These are phyloP conservation scores for Halocaridina rubra DNA, from an alignment of 2,888 invertebrate species.

Conservation along the genomic window DNA sequence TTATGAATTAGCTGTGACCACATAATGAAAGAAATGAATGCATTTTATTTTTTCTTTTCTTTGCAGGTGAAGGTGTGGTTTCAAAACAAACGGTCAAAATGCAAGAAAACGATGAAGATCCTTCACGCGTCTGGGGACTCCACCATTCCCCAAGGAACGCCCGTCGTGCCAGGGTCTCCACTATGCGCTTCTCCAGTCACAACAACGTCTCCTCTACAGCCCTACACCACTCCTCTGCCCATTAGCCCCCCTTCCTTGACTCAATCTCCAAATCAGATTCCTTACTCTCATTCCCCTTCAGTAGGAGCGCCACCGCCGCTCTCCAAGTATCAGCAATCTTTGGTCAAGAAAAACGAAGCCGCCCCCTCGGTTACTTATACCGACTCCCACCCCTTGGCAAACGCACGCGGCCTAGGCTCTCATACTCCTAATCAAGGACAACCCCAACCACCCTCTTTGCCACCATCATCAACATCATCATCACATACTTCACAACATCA, in stretches of 20 bases:
- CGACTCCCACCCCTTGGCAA: not conserved
- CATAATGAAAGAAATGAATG: no score
- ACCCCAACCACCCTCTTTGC: not conserved
- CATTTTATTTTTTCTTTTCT: no score
- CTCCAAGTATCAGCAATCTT: not conserved
- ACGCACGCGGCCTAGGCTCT: not conserved
- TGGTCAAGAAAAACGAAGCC: not conserved
- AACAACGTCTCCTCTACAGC: slow-evolving; percentile 41
- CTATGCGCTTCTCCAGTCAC: slow-evolving; percentile 42
- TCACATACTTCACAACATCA: not conserved
- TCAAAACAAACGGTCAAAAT: slow-evolving; percentile 84
- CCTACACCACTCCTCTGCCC: slow-evolving; percentile 29
- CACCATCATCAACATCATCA: not conserved
- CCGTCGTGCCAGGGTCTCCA: slow-evolving; percentile 43
- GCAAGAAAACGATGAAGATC: slow-evolving; percentile 98
- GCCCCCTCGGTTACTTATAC: not conserved
- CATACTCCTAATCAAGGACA: not conserved
- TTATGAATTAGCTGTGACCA: no score
- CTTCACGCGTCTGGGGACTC: slow-evolving; percentile 71
- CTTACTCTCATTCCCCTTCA: not conserved
- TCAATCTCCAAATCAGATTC: not conserved
- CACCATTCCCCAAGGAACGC: slow-evolving; percentile 33
- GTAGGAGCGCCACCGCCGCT: not conserved
- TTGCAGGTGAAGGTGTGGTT: slow-evolving; percentile 41
- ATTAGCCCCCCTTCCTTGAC: slow-evolving; percentile 29